Conservation (phyloP, 2,888 invertebrate genomes). For the Drosophila kuntzei region DNA sequence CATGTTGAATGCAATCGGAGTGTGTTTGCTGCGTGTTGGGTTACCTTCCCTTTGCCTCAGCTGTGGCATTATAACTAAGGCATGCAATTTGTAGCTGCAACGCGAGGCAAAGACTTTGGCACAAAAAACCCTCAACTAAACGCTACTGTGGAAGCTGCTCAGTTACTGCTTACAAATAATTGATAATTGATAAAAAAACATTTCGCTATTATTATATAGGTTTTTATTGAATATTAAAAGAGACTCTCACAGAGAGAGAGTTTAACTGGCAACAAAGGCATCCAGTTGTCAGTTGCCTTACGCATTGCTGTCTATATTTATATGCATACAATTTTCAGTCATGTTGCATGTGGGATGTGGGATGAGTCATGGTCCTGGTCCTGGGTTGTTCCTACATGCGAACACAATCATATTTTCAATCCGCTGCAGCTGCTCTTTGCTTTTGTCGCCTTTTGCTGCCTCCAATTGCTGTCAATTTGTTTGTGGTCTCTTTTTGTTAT, state of each 20-base stretch:
- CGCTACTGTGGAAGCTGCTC: constrained; percentile 32
- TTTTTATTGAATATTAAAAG: constrained; percentile 3
- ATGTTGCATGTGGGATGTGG: constrained; percentile 1
- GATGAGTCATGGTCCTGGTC: constrained; percentile 8
- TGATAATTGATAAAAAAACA: too few relatives aligned
- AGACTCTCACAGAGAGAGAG: neutral
- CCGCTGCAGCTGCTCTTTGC: constrained; percentile 39
- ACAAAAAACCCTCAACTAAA: neutral
- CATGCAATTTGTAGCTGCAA: constrained; percentile 59
- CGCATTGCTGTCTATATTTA: constrained; percentile 11
- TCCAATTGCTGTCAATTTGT: constrained; percentile 80
- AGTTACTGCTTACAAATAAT: constrained; percentile 28
- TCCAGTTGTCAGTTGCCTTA: constrained; percentile 10
- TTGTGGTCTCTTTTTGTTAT: constrained; percentile 62
- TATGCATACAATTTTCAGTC: constrained; percentile 26
- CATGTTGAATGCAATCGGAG: constrained; percentile 1
- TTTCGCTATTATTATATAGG: too few relatives aligned
- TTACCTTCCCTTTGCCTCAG: constrained; percentile 61
- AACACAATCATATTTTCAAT: constrained; percentile 10
- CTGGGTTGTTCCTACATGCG: neutral
- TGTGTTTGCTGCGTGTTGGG: constrained; percentile 44
- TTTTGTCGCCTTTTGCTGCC: constrained; percentile 74
- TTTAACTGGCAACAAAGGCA: constrained; percentile 16
- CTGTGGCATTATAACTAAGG: constrained; percentile 54
- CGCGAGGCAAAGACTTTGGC: neutral